A percentile compares a stretch with the other conserved stretches of the same genome.
Conservation (phyloP, 1,140 invertebrate species). For the Vanessa tameamea region DNA sequence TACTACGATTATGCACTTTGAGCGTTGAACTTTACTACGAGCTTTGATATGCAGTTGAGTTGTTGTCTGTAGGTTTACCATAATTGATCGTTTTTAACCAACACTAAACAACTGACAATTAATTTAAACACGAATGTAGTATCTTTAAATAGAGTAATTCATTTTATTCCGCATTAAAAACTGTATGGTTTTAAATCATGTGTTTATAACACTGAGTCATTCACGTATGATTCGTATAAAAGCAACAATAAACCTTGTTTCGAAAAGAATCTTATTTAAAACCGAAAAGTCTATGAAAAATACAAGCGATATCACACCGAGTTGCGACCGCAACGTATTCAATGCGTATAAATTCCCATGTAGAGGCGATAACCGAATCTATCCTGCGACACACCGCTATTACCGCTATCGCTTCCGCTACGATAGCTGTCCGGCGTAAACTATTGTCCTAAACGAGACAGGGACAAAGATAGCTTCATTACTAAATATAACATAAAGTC, state of each 20-base stretch:
- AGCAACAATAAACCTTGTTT: too few species aligned
- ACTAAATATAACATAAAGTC: not conserved
- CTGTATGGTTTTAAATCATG: too few species aligned
- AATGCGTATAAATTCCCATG: slow-evolving; percentile 55
- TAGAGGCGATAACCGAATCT: slow-evolving; percentile 56
- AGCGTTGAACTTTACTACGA: slow-evolving; percentile 76
- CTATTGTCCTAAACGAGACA: slow-evolving; percentile 40
- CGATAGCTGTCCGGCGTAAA: slow-evolving; percentile 45
- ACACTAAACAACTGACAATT: not conserved
- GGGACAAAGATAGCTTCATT: slow-evolving; percentile 9
- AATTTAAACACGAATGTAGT: not conserved
- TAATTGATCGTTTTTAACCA: not conserved
- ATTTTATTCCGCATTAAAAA: too few species aligned
- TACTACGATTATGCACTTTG: slow-evolving; percentile 80
- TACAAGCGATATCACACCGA: slow-evolving; percentile 13
- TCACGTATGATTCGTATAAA: too few species aligned
- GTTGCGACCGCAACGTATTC: slow-evolving; percentile 25
- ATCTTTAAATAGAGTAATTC: too few species aligned
- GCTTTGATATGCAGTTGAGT: slow-evolving; percentile 44
- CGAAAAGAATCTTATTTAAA: not conserved
- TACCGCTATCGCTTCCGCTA: slow-evolving; percentile 65
- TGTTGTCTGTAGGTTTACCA: not conserved
- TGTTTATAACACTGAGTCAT: too few species aligned
- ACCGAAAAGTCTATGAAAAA: slow-evolving; percentile 9
- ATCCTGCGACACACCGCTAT: slow-evolving; percentile 57